These are phyloP conservation scores for Prosopocoilus inquinatus DNA, from an alignment of 2,888 invertebrate genomes.

Conservation along the genomic window DNA sequence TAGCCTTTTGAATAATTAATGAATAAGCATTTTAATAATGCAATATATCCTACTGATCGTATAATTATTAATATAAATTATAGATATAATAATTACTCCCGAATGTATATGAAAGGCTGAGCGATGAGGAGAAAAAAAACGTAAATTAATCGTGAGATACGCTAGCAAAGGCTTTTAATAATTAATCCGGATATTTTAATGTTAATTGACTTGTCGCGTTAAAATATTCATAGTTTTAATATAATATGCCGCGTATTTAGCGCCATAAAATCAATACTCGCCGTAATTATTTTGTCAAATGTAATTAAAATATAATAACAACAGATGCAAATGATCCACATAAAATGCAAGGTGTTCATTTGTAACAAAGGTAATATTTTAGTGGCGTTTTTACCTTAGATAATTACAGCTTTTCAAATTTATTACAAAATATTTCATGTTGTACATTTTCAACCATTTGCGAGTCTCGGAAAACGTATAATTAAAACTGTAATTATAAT, in stretches of 20 bases:
- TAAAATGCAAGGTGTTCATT: constrained; percentile 23
- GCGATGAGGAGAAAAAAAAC: background rate
- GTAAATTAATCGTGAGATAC: constrained; percentile 4
- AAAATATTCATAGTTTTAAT: constrained; percentile 31
- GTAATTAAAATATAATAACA: constrained; percentile 30
- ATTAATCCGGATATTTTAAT: constrained; percentile 29
- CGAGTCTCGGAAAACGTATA: constrained; percentile 32
- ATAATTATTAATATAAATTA: background rate
- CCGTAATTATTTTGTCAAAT: constrained; percentile 33
- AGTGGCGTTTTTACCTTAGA: constrained; percentile 24
- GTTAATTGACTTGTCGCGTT: constrained; percentile 30
- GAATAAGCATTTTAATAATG: too few species aligned
- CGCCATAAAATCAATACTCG: constrained; percentile 26
- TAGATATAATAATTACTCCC: too few species aligned
- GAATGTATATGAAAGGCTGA: too few species aligned
- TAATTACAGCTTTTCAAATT: constrained; percentile 35
- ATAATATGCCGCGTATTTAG: constrained; percentile 25
- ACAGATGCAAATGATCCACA: constrained; percentile 23
- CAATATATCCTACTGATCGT: background rate
- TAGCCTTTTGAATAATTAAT: too few species aligned
- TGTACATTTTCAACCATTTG: constrained; percentile 31
- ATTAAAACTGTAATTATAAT: constrained; percentile 40
- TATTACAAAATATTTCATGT: constrained; percentile 33
- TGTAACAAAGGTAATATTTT: constrained; percentile 26
- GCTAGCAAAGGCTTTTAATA: constrained; percentile 23